Percentiles rank a stretch among this genome's conserved stretches.
Conservation (phyloP, 2,888 invertebrate genomes). For the Deroplatys truncata region DNA sequence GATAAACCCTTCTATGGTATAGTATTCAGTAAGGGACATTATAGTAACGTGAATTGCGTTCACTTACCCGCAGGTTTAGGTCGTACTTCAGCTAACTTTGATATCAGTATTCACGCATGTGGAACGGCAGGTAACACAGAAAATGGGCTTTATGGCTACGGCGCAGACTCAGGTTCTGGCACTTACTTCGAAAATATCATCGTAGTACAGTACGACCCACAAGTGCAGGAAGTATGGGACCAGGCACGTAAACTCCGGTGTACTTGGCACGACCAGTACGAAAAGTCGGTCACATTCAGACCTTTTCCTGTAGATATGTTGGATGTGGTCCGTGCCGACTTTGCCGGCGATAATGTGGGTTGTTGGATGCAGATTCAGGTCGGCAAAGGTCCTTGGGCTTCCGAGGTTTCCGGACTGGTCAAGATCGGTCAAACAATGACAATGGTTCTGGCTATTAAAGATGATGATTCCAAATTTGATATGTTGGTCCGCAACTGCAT, state of each 20-base stretch:
- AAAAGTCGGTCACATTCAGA: constrained; percentile 90
- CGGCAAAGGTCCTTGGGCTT: constrained; percentile 92
- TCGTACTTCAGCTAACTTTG: constrained; percentile 80
- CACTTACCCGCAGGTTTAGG: constrained; percentile 86
- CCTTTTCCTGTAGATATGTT: constrained; percentile 95
- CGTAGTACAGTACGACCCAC: constrained; percentile 87
- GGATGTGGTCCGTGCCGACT: constrained; percentile 90
- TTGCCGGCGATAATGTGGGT: constrained; percentile 91
- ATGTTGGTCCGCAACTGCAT: constrained; percentile 93
- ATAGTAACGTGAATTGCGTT: constrained; percentile 87
- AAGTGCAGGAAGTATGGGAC: constrained; percentile 93
- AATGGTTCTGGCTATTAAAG: constrained; percentile 92
- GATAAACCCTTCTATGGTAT: constrained; percentile 95
- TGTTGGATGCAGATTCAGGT: constrained; percentile 98
- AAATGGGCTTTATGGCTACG: constrained; percentile 82
- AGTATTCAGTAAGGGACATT: constrained; percentile 91
- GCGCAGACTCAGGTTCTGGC: constrained; percentile 83
- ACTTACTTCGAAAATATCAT: constrained; percentile 93
- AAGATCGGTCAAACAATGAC: constrained; percentile 97
- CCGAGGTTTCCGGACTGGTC: constrained; percentile 88
- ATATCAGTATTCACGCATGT: constrained; percentile 86
- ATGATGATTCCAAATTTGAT: constrained; percentile 91
- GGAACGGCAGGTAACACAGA: constrained; percentile 90
- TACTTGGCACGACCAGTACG: constrained; percentile 94
- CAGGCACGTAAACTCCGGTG: constrained; percentile 87